Evolutionary conservation across 2,797 vertebrate species (phyloP), one percentile per base, ranked within the genome.

Genomic region (Propithecus perrieri): DNA sequence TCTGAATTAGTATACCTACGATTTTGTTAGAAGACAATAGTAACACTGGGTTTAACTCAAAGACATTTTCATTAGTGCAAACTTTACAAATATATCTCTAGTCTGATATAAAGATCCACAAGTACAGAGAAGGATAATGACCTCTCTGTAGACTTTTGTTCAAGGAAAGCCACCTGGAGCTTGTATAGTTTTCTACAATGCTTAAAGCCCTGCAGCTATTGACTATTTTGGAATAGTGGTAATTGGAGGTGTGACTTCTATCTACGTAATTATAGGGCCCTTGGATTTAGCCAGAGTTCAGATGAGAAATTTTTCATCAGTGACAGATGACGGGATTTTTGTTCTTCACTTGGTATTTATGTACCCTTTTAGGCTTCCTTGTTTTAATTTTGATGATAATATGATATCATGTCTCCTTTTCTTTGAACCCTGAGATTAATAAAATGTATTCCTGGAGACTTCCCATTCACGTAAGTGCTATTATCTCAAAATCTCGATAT

Each of bases 401-500:
- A 20, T 67, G 33, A 86, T 84, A 84, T 79, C 18, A 1, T 33
- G 13, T 85, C 22, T 85, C 53, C 84, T 91, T 85, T 97, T 43
- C 85, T 95, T 89, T 97, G 88, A 97, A 94, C 13, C 5, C 53
- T 10, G 9, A 91, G 33, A 86, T 83, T 33, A 97, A 96, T 84
- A 92, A 97, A 97, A 86, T 41, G 50, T 97, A 93, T 94, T 97
- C 46, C 59, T 88, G 7, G 74, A 97, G 81, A 87, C 69, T 92
- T 78, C 92, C 48, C 22, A 91, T 94, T 97, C 87, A 53, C n/a
- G 55, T 20, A 84, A 94, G 30, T 76, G 71, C 81, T 59, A 84
- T 96, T 97, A 97, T 91, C 88, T 97, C 92, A 88, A 88, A 95
- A 61, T 86, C 90, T 96, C 97, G 87, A 72, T 97, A 94, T 71